Base-by-base conservation (phyloP, 2,888 invertebrate genomes). In the Camptogramma bilineatum region DNA sequence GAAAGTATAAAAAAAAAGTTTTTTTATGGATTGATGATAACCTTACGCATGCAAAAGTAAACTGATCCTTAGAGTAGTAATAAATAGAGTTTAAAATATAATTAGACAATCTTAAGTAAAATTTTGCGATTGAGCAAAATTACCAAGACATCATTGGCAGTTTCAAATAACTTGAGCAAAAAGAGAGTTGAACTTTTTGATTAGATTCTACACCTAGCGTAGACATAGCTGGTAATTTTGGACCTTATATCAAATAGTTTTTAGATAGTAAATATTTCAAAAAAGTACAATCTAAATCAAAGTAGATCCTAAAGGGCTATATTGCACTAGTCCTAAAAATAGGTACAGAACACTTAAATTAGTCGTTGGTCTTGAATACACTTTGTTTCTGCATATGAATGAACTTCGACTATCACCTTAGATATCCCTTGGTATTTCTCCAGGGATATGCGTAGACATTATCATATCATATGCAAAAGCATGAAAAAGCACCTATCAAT, bases 101-200 rank as follows among this genome's bases (percentile, higher is more conserved):
- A 53, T 71, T 70, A 76, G 73, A 82, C 79, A 82, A 92, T 91
- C 93, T 93, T 93, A 91, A 89, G 91, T 81, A 70, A 84, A 21
- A 93, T 92, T 92, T 93, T 93, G 93, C 87, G 76, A 75, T 76
- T 55, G 60, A 82, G 88, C 93, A 93, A 93, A 92, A 93, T 90
- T 87, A 90, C 91, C 81, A 93, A 93, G 93, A 91, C 86, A 83
- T 65, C 64, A 69, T 55, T 67, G 61, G 42, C 50, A 54, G 50
- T 53, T 62, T 81, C 68, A 73, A 56, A 75, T 72, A 72, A 76
- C 69, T 76, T 72, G 74, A 67, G 64, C 67, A 73, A 60, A 65
- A 62, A 54, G n/a, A 61, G 63, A 61, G 67, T 53, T 62, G 68
- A 50, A 52, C 19, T 53, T 63, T 58, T 46, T 58, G 39, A 57